A percentile compares a stretch with the other conserved stretches of the same genome.
Evolutionary conservation across 2,113 vertebrate species (phyloP).

Genomic region (Tyto alba): DNA sequence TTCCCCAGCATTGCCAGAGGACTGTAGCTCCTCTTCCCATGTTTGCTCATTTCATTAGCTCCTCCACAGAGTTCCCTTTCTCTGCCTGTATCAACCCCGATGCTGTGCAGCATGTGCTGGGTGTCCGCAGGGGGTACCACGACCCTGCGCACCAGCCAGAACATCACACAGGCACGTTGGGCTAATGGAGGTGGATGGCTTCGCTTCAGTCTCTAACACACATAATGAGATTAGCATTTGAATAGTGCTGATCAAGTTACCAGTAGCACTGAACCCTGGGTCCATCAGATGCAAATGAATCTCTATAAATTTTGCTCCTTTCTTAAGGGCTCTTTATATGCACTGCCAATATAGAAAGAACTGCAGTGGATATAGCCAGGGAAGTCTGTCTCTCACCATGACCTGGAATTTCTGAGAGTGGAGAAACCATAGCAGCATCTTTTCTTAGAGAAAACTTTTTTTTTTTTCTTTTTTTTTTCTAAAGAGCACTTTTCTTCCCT

Average conservation of each 20-base stretch:
- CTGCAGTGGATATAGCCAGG: background rate
- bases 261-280: background rate
- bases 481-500: background rate
- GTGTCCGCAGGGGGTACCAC: background rate
- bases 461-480: background rate
- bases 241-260: constrained; percentile 43
- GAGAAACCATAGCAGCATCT: background rate
- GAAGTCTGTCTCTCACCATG: background rate
- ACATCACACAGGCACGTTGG: background rate
- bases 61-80: background rate
- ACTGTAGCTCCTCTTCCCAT: background rate
- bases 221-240: constrained; percentile 37
- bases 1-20: background rate
- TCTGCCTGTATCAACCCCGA: background rate
- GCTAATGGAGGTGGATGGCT: background rate
- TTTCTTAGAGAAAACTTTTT: background rate
- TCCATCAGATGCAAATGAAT: constrained; percentile 38
- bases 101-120: background rate
- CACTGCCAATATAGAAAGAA: background rate
- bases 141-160: background rate
- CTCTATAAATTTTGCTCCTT: constrained; percentile 37
- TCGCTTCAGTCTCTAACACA: background rate
- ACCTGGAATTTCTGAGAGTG: background rate
- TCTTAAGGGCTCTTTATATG: background rate
- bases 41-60: background rate